Evolutionary conservation across 2,113 vertebrate genomes (phyloP).

Genomic region (Hirundichthys speculiger): DNA sequence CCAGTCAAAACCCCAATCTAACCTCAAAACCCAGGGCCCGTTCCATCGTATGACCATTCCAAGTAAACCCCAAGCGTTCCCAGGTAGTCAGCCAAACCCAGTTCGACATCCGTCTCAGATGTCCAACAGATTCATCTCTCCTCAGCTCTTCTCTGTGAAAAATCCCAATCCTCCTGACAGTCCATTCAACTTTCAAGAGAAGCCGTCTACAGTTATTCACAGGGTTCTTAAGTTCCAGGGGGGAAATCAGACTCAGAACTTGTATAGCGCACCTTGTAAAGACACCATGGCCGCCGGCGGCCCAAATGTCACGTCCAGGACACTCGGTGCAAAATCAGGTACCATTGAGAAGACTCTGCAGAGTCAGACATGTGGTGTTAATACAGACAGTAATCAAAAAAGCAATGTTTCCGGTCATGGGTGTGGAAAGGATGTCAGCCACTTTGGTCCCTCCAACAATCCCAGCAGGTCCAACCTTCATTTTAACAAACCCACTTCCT

Average conservation of each 20-base stretch:
- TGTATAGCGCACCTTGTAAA: slow-evolving; percentile 71
- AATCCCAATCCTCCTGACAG: slow-evolving; percentile 64
- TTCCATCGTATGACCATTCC: slow-evolving; percentile 71
- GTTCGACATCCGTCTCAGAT: slow-evolving; percentile 45
- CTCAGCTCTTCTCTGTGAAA: slow-evolving; percentile 63
- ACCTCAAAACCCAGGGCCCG: slow-evolving; percentile 67
- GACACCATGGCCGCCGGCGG: slow-evolving; percentile 52
- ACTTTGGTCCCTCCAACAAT: slow-evolving; percentile 40
- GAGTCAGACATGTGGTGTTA: slow-evolving; percentile 36
- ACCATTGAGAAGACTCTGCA: slow-evolving; percentile 51
- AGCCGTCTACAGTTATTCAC: slow-evolving; percentile 73
- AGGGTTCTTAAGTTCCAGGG: slow-evolving; percentile 77
- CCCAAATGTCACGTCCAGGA: slow-evolving; percentile 31
- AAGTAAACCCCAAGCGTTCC: slow-evolving; percentile 63
- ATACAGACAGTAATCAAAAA: slow-evolving; percentile 46
- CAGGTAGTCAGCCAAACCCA: slow-evolving; percentile 53
- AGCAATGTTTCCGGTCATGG: slow-evolving; percentile 36
- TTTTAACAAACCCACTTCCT: slow-evolving; percentile 49
- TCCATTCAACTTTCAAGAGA: slow-evolving; percentile 70
- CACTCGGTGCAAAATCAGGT: slow-evolving; percentile 37
- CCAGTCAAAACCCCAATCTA: slow-evolving; percentile 63
- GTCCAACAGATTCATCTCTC: slow-evolving; percentile 61
- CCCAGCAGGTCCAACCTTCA: slow-evolving; percentile 51
- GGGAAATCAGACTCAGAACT: slow-evolving; percentile 67
- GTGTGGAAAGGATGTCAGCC: slow-evolving; percentile 56